Conservation (phyloP, 2,113 vertebrate species). For the Xyrauchen texanus region DNA sequence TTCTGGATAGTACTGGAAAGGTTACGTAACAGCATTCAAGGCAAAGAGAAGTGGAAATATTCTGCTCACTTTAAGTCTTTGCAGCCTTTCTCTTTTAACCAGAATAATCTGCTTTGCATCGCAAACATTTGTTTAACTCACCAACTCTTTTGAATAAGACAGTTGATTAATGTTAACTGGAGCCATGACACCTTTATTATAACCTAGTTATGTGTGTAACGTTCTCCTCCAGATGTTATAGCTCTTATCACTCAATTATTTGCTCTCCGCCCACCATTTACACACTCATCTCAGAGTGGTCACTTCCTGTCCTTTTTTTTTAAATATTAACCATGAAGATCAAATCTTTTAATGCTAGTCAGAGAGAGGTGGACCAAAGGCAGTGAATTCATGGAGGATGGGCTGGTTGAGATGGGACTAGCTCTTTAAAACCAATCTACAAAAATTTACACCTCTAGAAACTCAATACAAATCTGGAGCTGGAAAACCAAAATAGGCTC, state of each 20-base stretch:
- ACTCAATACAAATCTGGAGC: neutral
- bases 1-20: slow-evolving; percentile 60
- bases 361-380: no score
- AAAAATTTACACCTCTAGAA: neutral
- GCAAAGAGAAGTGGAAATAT: slow-evolving; percentile 12
- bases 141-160: slow-evolving; percentile 21
- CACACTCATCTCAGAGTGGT: neutral
- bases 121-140: neutral
- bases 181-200: neutral
- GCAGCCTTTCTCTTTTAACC: neutral
- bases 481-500: neutral
- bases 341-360: no score
- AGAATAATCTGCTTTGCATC: slow-evolving; percentile 25
- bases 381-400: no score
- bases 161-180: neutral
- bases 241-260: slow-evolving; percentile 15
- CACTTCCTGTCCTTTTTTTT: neutral
- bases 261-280: slow-evolving; percentile 1
- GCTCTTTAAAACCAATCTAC: no score
- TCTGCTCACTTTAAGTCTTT: slow-evolving; percentile 1
- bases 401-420: no score
- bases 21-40: slow-evolving; percentile 48
- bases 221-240: slow-evolving; percentile 11
- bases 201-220: neutral
- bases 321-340: slow-evolving; percentile 7